Conservation (phyloP, 2,888 invertebrate genomes). For the Drosophila siamana region DNA sequence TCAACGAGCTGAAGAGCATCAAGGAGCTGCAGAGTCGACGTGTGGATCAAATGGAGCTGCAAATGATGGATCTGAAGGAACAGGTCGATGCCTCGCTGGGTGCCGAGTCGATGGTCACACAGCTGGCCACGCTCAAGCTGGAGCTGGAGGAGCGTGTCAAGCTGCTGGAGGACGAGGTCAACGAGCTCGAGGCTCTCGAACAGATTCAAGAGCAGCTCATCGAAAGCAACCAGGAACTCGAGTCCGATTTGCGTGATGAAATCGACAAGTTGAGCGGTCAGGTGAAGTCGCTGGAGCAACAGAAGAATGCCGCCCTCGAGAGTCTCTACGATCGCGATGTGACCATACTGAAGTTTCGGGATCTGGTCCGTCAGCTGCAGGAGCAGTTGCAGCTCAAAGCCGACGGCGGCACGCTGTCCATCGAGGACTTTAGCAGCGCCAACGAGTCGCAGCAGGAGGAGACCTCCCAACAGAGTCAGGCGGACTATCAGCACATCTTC, state of each 20-base stretch:
- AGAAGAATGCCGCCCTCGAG: slow-evolving; percentile 95
- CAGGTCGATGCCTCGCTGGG: slow-evolving; percentile 98
- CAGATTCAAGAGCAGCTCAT: slow-evolving; percentile 99
- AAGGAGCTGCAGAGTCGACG: slow-evolving; percentile 94
- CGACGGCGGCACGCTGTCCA: slow-evolving; percentile 87
- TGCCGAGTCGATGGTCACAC: slow-evolving; percentile 99
- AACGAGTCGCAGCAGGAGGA: slow-evolving; percentile 81
- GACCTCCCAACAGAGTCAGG: slow-evolving; percentile 83
- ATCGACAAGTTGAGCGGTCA: slow-evolving; percentile 94
- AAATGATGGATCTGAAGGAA: slow-evolving; percentile 96
- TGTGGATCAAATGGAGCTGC: slow-evolving; percentile 92
- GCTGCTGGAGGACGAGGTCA: slow-evolving; percentile 95
- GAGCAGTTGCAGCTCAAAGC: slow-evolving; percentile 90
- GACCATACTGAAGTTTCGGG: slow-evolving; percentile 97
- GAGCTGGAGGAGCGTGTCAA: slow-evolving; percentile 95
- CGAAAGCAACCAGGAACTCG: slow-evolving; percentile 96
- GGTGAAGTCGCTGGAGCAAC: slow-evolving; percentile 92
- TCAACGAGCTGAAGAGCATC: slow-evolving; percentile 92
- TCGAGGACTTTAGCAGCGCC: slow-evolving; percentile 84
- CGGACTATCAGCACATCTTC: slow-evolving; percentile 91
- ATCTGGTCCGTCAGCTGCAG: slow-evolving; percentile 94
- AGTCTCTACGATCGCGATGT: slow-evolving; percentile 96
- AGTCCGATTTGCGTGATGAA: slow-evolving; percentile 97
- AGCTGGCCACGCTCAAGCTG: slow-evolving; percentile 96
- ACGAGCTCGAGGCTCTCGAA: slow-evolving; percentile 94